Evolutionary conservation across 30 jellyfish, hydroid and myxozoan species (phyloP).

Genomic region (Rhopilema esculentum): DNA sequence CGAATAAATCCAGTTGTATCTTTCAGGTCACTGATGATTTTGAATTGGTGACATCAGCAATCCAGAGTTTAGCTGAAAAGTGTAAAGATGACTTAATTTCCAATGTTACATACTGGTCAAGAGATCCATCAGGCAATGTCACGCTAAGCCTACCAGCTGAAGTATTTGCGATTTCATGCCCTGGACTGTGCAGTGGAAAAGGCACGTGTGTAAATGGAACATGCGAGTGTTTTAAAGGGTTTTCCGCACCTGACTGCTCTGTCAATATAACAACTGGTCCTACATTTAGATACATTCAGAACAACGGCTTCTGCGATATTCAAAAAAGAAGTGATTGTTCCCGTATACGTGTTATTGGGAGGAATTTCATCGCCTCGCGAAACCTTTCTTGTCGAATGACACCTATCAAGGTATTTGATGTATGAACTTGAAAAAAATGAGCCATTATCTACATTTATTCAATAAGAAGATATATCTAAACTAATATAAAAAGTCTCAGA

Average conservation of each 20-base stretch:
- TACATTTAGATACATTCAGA: slow-evolving; percentile 34
- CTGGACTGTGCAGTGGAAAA: slow-evolving; percentile 67
- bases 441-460: too few relatives aligned
- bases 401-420: slow-evolving; percentile 71
- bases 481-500: too few relatives aligned
- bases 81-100: slow-evolving; percentile 50
- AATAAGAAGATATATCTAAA: too few relatives aligned
- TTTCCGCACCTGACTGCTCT: slow-evolving; percentile 74
- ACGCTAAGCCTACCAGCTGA: slow-evolving; percentile 63
- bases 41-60: slow-evolving; percentile 35
- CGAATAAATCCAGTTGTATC: too few relatives aligned
- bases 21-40: slow-evolving; percentile 23
- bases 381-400: slow-evolving; percentile 48
- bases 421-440: too few relatives aligned
- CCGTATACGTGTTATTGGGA: slow-evolving; percentile 66
- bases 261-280: slow-evolving; percentile 57
- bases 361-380: slow-evolving; percentile 48
- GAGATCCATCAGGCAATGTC: slow-evolving; percentile 16
- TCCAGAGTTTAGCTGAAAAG: background rate
- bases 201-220: slow-evolving; percentile 76
- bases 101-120: slow-evolving; percentile 38
- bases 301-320: slow-evolving; percentile 66
- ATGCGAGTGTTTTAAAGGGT: slow-evolving; percentile 68
- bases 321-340: slow-evolving; percentile 60
- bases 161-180: slow-evolving; percentile 61